Base-by-base conservation (phyloP, 2,888 invertebrate species). In the Dryadula phaetusa region DNA sequence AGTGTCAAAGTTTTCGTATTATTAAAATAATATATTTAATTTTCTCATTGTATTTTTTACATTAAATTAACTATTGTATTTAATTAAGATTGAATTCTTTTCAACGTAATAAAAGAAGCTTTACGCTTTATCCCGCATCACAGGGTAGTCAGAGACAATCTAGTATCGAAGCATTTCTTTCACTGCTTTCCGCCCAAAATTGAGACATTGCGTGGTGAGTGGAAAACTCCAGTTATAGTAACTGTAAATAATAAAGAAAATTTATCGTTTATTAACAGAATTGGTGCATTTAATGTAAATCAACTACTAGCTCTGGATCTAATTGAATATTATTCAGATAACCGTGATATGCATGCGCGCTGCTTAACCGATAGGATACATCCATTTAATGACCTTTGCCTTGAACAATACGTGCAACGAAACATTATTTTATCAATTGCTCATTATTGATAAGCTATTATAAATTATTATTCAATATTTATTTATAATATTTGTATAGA, bases 341-440 rank as follows among this genome's bases (percentile, higher is more conserved):
- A 56, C 2, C 10, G 37, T 18, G 37, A 34, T 56, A 37, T 56
- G 28, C 52, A 56, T 22, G 18, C 40, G n/a, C 40, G n/a, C 37
- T 56, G 22, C 56, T 34, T 34, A 34, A 56, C 37, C 37, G 54
- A 34, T 37, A 56, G 54, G 37, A 56, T 22, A 20, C 34, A n/a
- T 22, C 37, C 37, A 56, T 37, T 56, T 56, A 34, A 18, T 53
- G 34, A 56, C 54, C 54, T 37, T 56, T 37, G 54, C 37, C 37
- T 56, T 56, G 54, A 56, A 56, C 37, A 20, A 22, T 37, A 37
- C 6, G 16, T 56, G 20, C 52, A 16, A 12, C 16, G 28, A 16
- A 52, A 28, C 10, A 28, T 52, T 52, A 16, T 28, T n/a, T 16
- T 49, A 28, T 28, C 16, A 49, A 49, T 22, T 47, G 22, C 12